Base-by-base conservation (phyloP, 2,113 vertebrate species). In the Petroica traversi region DNA sequence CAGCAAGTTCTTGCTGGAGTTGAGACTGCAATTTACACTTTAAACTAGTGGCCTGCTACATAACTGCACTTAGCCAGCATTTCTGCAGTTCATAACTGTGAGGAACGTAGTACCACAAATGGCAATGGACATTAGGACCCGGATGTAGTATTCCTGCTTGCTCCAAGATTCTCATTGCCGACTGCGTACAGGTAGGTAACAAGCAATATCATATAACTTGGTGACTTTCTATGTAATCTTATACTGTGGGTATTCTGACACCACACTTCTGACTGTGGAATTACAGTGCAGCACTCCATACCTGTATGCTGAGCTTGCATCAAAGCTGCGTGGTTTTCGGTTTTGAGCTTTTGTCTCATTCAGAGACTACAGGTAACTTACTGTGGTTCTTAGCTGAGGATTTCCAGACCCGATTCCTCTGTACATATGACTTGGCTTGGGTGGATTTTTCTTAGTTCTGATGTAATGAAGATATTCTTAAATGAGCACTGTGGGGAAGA, bases 121-220 rank as follows among this genome's bases (percentile, higher is more conserved):
- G 99, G 99, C 99, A 99, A 99, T 99, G 99, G 99, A 99, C 99
- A 99, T 98, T 99, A 99, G 99, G 99, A 99, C 99, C 99, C 98
- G 99, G 99, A 99, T 99, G 99, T 99, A 98, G 98, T 98, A 98
- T 98, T 98, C 98, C 98, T 98, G 98, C 99, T 99, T 99, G 98
- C 99, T 99, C 98, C 99, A 97, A 99, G 99, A 99, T 99, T 98
- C 99, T 99, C 99, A 99, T 99, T 99, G 98, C 99, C 98, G 99
- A 99, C 99, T 98, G 98, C 99, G 77, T 98, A 96, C 98, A 99
- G 99, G 99, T 99, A 99, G 99, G 99, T 99, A 98, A 98, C 98
- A 98, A 98, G 98, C 98, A 98, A 98, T 98, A 98, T 98, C 90
- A 98, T 98, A 85, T 98, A 98, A 98, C 98, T 98, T 98, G 98